phyloP scores from a whole-genome alignment of 92 coral and sea anemone species.

The Hydrozoanthus gracilis region DNA sequence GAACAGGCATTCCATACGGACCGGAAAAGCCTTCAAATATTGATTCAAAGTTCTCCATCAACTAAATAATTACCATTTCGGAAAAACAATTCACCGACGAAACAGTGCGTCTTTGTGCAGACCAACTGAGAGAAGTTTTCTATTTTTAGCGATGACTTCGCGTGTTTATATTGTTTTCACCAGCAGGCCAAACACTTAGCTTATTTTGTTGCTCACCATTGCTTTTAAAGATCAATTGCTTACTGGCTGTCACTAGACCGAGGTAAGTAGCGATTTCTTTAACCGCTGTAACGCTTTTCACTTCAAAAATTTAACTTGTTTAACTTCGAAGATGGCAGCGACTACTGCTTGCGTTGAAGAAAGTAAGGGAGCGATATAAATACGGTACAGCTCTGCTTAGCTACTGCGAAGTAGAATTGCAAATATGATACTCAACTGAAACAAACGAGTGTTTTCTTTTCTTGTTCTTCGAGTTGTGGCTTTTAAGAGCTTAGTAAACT shows the following conservation, averaged over 20 bases:
- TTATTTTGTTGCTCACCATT: neutral
- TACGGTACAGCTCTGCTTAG: too few relatives aligned
- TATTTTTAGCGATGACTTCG: conserved; percentile 46
- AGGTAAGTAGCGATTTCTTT: neutral
- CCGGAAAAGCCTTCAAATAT: conserved; percentile 47
- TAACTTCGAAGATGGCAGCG: too few relatives aligned
- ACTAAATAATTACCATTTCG: conserved; percentile 33
- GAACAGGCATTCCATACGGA: conserved; percentile 2
- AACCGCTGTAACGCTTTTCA: neutral
- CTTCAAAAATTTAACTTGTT: too few relatives aligned
- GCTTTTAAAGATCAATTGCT: neutral
- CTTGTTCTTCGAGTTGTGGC: too few relatives aligned
- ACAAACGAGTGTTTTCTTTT: too few relatives aligned
- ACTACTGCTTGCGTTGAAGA: too few relatives aligned
- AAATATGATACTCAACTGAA: too few relatives aligned
- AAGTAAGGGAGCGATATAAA: too few relatives aligned
- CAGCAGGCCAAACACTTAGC: neutral
- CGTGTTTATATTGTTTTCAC: conserved; percentile 38
- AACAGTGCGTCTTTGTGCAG: conserved; percentile 42
- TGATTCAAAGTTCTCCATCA: conserved; percentile 40
- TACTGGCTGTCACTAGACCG: neutral
- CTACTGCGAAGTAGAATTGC: too few relatives aligned
- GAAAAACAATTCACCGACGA: conserved; percentile 34
- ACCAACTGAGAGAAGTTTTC: conserved; percentile 4
- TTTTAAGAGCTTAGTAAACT: too few relatives aligned